A percentile compares a stretch with the other conserved stretches of the same genome.
Evolutionary conservation across 2,797 vertebrate species (phyloP).

Genomic region (Notolepis coatsorum): DNA sequence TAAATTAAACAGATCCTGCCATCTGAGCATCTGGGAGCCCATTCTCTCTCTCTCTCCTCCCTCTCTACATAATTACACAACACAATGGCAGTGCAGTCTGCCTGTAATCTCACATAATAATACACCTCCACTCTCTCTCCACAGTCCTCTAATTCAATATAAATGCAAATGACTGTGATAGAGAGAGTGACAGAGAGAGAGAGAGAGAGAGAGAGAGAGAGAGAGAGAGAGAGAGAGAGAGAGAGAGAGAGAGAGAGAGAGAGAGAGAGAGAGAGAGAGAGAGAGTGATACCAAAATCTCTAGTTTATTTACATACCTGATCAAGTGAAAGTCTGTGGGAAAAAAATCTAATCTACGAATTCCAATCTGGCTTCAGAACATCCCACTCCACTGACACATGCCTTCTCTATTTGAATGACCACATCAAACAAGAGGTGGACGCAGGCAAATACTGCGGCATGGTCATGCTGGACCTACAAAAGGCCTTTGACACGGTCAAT

Average conservation of each 20-base stretch:
- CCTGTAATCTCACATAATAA: conserved; percentile 79
- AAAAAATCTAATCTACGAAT: too few species aligned
- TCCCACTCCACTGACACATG: too few species aligned
- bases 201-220: background rate
- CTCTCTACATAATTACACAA: conserved; percentile 75
- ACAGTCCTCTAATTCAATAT: conserved; percentile 79
- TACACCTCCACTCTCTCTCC: conserved; percentile 71
- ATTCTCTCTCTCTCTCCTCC: conserved; percentile 20
- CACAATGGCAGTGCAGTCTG: conserved; percentile 76
- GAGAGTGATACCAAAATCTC: too few species aligned
- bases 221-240: background rate
- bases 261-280: conserved; percentile 9
- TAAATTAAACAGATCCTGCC: conserved; percentile 71
- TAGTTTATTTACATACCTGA: too few species aligned
- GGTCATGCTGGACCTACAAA: too few species aligned
- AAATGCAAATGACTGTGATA: conserved; percentile 72
- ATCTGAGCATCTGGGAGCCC: conserved; percentile 48
- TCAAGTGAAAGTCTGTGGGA: too few species aligned
- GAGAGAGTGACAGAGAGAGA: background rate
- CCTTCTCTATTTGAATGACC: too few species aligned
- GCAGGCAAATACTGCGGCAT: too few species aligned
- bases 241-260: background rate
- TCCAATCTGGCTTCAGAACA: too few species aligned
- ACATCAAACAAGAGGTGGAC: too few species aligned
- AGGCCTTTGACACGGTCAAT: too few species aligned